These are phyloP conservation scores for Hecatera dysodea DNA, from an alignment of 2,888 invertebrate genomes.

Conservation along the genomic window DNA sequence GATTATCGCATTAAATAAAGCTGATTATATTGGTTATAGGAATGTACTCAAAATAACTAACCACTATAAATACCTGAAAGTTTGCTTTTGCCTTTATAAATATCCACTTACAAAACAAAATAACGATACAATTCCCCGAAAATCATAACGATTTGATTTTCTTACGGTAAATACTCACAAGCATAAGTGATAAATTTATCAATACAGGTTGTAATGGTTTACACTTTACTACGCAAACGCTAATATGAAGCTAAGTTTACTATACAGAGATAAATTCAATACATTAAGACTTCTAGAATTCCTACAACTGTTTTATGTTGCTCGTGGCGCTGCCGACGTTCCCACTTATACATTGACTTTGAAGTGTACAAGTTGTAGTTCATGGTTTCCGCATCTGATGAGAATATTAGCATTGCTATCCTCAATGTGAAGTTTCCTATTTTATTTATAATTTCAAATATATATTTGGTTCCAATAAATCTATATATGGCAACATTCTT, in stretches of 20 bases:
- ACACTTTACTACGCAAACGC: slow-evolving; percentile 9
- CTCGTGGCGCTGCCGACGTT: background rate
- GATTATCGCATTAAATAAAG: slow-evolving; percentile 1
- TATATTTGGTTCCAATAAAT: slow-evolving; percentile 9
- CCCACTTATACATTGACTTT: background rate
- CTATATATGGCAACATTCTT: background rate
- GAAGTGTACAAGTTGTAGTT: background rate
- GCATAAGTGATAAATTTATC: background rate
- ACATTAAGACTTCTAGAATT: slow-evolving; percentile 22
- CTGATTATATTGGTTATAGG: slow-evolving; percentile 2
- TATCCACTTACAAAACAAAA: background rate
- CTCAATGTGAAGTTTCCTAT: background rate
- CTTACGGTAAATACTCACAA: background rate
- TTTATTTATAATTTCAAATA: background rate
- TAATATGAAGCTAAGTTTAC: slow-evolving; percentile 32
- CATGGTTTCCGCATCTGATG: background rate
- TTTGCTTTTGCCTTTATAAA: background rate
- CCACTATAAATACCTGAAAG: background rate
- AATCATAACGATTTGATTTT: background rate
- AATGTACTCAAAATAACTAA: slow-evolving; percentile 3
- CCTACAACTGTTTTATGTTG: slow-evolving; percentile 8
- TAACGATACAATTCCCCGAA: slow-evolving; percentile 5
- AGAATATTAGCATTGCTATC: background rate
- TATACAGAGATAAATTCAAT: slow-evolving; percentile 15
- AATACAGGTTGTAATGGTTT: slow-evolving; percentile 6